Evolutionary conservation across 2,113 vertebrate genomes (phyloP).

Genomic region (Gadus macrocephalus): DNA sequence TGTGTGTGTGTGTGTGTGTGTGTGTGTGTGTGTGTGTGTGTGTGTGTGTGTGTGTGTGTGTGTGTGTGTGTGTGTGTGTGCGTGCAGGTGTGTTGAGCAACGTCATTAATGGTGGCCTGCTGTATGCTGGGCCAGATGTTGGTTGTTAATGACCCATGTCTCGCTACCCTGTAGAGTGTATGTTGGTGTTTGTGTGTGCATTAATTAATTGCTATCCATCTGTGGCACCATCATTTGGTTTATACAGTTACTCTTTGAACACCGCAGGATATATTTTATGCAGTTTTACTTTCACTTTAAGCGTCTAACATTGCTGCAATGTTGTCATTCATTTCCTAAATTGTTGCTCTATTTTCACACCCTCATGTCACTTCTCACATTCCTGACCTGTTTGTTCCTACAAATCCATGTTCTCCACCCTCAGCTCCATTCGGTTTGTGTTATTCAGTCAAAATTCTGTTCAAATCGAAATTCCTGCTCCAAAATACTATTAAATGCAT

Average conservation of each 20-base stretch:
- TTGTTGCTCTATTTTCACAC: conserved; percentile 30
- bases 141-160: conserved; percentile 53
- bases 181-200: conserved; percentile 2
- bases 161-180: conserved; percentile 17
- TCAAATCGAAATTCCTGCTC: too few relatives aligned
- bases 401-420: conserved; percentile 36
- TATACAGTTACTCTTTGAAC: not conserved
- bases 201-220: conserved; percentile 35
- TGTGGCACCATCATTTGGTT: conserved; percentile 35
- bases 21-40: conserved; percentile 3
- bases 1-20: conserved; percentile 2
- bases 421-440: conserved; percentile 65
- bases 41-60: not conserved
- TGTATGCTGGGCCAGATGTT: conserved; percentile 52
- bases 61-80: conserved; percentile 2
- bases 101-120: conserved; percentile 18
- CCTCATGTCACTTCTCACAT: conserved; percentile 47
- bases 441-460: not conserved
- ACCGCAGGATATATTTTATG: not conserved
- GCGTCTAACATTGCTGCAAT: conserved; percentile 29
- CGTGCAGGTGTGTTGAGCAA: conserved; percentile 4
- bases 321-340: conserved; percentile 9
- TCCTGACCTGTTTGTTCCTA: conserved; percentile 46
- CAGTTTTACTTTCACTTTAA: conserved; percentile 7
- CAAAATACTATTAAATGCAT: too few relatives aligned